Percentiles rank a stretch among this genome's conserved stretches.
These are phyloP conservation scores for Neomicropteryx cornuta DNA, from an alignment of 1,140 invertebrate species.

Conservation along the genomic window DNA sequence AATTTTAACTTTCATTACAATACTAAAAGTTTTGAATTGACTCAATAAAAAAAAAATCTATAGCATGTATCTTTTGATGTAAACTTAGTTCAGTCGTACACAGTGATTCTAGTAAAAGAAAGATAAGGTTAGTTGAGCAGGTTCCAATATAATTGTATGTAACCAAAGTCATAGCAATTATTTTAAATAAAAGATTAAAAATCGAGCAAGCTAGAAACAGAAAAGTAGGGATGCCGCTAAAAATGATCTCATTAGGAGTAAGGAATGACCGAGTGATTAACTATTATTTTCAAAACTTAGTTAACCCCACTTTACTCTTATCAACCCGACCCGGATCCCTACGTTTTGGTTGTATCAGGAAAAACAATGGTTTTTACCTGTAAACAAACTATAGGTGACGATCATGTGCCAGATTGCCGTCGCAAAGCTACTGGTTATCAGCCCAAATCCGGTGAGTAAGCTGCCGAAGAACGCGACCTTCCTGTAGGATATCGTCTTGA, in stretches of 20 bases:
- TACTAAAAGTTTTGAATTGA: too few relatives aligned
- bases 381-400: conserved; percentile 53
- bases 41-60: too few relatives aligned
- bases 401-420: conserved; percentile 51
- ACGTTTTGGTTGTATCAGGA: not conserved
- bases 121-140: too few relatives aligned
- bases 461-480: conserved; percentile 50
- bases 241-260: too few relatives aligned
- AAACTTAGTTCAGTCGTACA: too few relatives aligned
- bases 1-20: too few relatives aligned
- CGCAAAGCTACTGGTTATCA: conserved; percentile 49
- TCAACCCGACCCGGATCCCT: not conserved
- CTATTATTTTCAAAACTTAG: not conserved
- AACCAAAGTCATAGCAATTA: too few relatives aligned
- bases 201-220: not conserved
- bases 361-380: conserved; percentile 34
- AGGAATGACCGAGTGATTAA: too few relatives aligned
- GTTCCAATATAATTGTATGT: too few relatives aligned
- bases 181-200: too few relatives aligned
- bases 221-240: not conserved
- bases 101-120: too few relatives aligned
- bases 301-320: not conserved
- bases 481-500: conserved; percentile 50
- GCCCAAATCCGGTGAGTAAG: conserved; percentile 43
- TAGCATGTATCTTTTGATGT: too few relatives aligned